Conservation (phyloP, 2,888 invertebrate genomes). For the Coleophora flavipennella region DNA sequence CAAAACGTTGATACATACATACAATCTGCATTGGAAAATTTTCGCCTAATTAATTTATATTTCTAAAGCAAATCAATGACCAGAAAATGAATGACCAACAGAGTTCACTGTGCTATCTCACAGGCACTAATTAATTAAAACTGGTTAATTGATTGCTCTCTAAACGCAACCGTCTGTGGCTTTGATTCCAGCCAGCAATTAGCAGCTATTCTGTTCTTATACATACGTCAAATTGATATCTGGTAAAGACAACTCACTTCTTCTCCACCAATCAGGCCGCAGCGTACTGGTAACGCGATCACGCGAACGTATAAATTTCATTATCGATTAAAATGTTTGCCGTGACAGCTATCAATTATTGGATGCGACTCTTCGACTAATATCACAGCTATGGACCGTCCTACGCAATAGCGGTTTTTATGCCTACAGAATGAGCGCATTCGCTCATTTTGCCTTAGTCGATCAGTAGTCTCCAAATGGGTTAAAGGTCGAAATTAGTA, state of each 20-base stretch:
- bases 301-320: conserved; percentile 12
- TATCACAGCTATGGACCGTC: no score
- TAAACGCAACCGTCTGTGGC: not conserved
- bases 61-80: no score
- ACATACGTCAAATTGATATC: conserved; percentile 7
- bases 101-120: no score
- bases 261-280: conserved; percentile 1
- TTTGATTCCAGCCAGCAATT: conserved; percentile 2
- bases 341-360: conserved; percentile 13
- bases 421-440: no score
- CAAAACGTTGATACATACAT: no score
- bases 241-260: conserved; percentile 6
- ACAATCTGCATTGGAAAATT: no score
- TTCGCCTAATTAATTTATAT: no score
- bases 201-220: not conserved
- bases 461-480: no score
- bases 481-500: no score
- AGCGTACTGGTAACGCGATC: conserved; percentile 8
- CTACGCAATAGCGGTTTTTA: no score
- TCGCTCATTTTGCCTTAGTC: no score
- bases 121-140: not conserved
- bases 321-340: conserved; percentile 20
- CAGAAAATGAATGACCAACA: no score
- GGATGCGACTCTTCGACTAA: not conserved
- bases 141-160: conserved; percentile 4